Evolutionary conservation across 2,797 vertebrate genomes (phyloP), one percentile per base, ranked within the genome.

Genomic region (Cheirogaleus major): DNA sequence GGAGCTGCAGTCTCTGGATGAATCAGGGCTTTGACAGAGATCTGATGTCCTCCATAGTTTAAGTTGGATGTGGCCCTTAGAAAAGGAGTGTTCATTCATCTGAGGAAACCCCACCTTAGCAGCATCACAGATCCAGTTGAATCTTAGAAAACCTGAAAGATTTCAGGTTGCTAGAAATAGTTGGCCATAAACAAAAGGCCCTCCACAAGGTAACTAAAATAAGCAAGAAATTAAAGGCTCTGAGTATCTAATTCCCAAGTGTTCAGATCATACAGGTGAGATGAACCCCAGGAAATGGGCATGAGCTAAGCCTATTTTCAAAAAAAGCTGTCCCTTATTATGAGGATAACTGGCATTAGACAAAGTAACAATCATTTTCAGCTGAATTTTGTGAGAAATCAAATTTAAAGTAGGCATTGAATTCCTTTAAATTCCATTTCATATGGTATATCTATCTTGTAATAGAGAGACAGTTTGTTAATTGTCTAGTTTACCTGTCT

Each of bases 341-440:
- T 85, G 72, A 95, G 5, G 72, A 94, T 5, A 96, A 92, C n/a
- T 59, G 50, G 50, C 11, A 79, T 92, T 67, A 82, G 70, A 87
- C 22, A 93, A 91, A 89, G 35, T 38, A 50, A 81, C 20, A 63
- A 84, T 57, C 27, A 35, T 35, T 93, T 93, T 93, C 90, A 81
- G 63, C 30, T 89, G 69, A 85, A 50, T 59, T n/a, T 32, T 67
- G 25, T 45, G 41, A 93, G 45, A 93, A 95, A 84, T 22, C 63
- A 25, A 82, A 92, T 87, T 61, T 85, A 91, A 95, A 73, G 38
- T 76, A 89, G 25, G 45, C 65, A 83, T 55, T 88, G 4, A 15
- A 35, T 85, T 91, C 63, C 45, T 95, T 96, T 72, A 91, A 92
- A 92, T 67, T 94, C 38, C 8, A 63, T 87, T 92, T 92, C n/a